Percentiles rank a stretch among this genome's conserved stretches.
Evolutionary conservation across 2,797 vertebrate species (phyloP).

Genomic region (Numenius phaeopus): DNA sequence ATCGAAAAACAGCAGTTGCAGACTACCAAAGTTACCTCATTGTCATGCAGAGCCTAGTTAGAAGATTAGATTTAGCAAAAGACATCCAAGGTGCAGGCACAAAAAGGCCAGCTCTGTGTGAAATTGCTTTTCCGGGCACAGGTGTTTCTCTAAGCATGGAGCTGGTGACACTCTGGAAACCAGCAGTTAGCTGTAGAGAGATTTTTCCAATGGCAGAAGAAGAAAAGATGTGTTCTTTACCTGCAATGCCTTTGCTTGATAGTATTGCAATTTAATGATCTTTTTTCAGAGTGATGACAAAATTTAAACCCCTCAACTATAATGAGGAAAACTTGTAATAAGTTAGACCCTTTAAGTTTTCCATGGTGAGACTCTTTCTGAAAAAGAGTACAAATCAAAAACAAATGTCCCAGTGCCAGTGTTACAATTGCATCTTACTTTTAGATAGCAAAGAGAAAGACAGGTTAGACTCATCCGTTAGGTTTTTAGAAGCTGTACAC

Average conservation of each 20-base stretch:
- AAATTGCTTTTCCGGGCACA: slow-evolving; percentile 17
- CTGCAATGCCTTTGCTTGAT: not conserved
- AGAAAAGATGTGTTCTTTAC: slow-evolving; percentile 34
- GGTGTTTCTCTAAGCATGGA: not conserved
- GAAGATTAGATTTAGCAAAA: slow-evolving; percentile 1
- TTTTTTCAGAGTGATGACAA: slow-evolving; percentile 15
- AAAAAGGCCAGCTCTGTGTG: not conserved
- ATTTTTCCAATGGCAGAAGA: not conserved
- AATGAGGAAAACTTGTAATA: slow-evolving; percentile 18
- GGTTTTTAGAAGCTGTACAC: not conserved
- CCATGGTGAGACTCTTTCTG: not conserved
- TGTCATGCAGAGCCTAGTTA: slow-evolving; percentile 15
- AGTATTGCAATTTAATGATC: not conserved
- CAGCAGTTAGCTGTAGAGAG: not conserved
- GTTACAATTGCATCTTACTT: not conserved
- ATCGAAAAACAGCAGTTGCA: not conserved
- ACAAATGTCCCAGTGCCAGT: not conserved
- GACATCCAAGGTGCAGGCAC: not conserved
- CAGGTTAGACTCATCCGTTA: not conserved
- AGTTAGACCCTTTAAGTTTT: not conserved
- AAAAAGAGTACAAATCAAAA: not conserved
- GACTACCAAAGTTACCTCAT: not conserved
- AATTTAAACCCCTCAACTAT: not conserved
- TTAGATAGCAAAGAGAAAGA: not conserved
- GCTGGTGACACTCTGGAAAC: not conserved